These are phyloP conservation scores for Mastacembelus armatus DNA, from an alignment of 2,797 vertebrate genomes.

Conservation along the genomic window DNA sequence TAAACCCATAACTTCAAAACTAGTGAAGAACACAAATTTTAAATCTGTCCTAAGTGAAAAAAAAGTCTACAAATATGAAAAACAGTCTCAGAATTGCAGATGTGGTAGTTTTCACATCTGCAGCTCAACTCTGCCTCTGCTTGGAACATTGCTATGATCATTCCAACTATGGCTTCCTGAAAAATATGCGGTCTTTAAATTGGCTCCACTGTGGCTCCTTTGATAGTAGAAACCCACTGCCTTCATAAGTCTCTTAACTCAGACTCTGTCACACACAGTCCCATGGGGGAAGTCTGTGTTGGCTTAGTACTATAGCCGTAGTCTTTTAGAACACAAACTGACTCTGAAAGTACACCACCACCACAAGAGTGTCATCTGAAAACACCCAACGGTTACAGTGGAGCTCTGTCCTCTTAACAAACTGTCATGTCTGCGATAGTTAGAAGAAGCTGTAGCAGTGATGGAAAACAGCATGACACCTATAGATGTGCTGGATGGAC, in stretches of 20 bases:
- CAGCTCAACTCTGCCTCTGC: constrained; percentile 17
- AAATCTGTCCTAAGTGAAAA: constrained; percentile 26
- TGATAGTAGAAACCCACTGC: constrained; percentile 22
- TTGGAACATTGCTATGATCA: constrained; percentile 33
- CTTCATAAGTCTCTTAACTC: constrained; percentile 49
- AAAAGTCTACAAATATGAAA: constrained; percentile 9
- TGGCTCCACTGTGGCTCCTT: constrained; percentile 52
- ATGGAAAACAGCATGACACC: too few species aligned
- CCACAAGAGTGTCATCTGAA: too few species aligned
- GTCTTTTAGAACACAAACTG: background rate
- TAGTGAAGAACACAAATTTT: constrained; percentile 56
- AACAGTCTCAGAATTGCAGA: constrained; percentile 18
- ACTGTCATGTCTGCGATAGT: too few species aligned
- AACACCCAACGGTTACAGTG: too few species aligned
- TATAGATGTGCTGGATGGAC: too few species aligned
- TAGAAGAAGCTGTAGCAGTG: too few species aligned
- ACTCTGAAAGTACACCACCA: too few species aligned
- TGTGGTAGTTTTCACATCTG: constrained; percentile 22
- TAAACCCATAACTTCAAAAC: constrained; percentile 42
- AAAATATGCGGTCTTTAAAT: constrained; percentile 62
- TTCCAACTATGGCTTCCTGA: constrained; percentile 38
- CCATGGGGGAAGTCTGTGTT: background rate
- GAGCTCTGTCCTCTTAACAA: too few species aligned
- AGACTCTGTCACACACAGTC: constrained; percentile 29
- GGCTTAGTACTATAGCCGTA: background rate